Evolutionary conservation across 1,140 invertebrate genomes (phyloP).

Genomic region (Papilio helenus): DNA sequence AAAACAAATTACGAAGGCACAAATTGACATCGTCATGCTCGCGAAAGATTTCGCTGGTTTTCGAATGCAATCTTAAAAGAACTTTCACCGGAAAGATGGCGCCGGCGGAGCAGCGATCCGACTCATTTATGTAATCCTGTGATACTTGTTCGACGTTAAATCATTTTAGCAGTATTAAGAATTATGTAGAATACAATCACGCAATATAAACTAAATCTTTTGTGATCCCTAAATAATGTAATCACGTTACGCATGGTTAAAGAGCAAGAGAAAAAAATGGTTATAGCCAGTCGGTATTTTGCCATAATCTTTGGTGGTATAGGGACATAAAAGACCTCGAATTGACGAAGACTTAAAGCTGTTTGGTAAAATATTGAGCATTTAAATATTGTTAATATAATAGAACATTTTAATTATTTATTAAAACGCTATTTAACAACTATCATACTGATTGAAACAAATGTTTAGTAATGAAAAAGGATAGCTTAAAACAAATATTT

Average conservation of each 20-base stretch:
- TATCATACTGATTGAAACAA: too few relatives aligned
- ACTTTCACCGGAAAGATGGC: slow-evolving; percentile 37
- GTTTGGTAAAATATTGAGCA: too few relatives aligned
- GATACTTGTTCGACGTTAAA: slow-evolving; percentile 18
- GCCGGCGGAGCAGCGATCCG: slow-evolving; percentile 5
- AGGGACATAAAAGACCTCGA: too few relatives aligned
- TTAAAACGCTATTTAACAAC: too few relatives aligned
- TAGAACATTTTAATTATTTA: too few relatives aligned
- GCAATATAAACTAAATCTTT: not conserved
- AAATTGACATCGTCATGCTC: slow-evolving; percentile 38
- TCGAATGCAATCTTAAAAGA: slow-evolving; percentile 31
- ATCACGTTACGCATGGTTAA: not conserved
- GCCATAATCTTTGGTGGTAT: too few relatives aligned
- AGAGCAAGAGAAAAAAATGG: not conserved
- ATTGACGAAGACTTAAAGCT: too few relatives aligned
- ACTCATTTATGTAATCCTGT: slow-evolving; percentile 28
- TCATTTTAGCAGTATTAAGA: not conserved
- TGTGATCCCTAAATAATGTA: not conserved
- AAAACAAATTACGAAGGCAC: slow-evolving; percentile 30
- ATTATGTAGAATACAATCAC: not conserved
- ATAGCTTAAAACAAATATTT: not conserved
- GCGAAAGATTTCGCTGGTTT: slow-evolving; percentile 31
- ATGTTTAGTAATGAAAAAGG: too few relatives aligned
- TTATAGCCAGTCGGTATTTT: too few relatives aligned
- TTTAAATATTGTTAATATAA: too few relatives aligned